phyloP scores from a whole-genome alignment of 92 coral and sea anemone species.

The Heliopora coerulea region DNA sequence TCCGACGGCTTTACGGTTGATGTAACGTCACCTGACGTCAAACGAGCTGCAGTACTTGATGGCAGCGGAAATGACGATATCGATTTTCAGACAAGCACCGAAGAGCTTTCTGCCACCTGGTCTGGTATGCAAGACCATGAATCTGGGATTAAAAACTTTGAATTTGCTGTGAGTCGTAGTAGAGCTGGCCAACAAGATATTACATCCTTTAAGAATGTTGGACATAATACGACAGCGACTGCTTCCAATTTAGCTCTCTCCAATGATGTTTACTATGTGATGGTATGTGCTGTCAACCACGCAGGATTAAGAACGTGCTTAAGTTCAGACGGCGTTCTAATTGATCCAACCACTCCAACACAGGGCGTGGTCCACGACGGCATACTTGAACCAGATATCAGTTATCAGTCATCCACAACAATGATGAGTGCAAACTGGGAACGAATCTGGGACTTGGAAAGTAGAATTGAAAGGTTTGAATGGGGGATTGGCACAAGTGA shows the following conservation, averaged over 20 bases:
- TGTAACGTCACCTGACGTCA: constrained; percentile 69
- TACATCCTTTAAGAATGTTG: constrained; percentile 54
- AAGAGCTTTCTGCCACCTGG: constrained; percentile 78
- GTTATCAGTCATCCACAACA: constrained; percentile 71
- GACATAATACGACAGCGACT: constrained; percentile 69
- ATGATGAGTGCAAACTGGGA: constrained; percentile 94
- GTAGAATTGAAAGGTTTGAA: constrained; percentile 81
- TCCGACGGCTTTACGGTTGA: constrained; percentile 86
- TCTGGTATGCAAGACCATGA: constrained; percentile 77
- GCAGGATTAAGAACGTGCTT: constrained; percentile 72
- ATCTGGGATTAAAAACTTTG: constrained; percentile 70
- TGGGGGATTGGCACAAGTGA: constrained; percentile 79
- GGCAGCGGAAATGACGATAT: constrained; percentile 73
- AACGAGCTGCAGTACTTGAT: constrained; percentile 76
- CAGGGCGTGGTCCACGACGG: constrained; percentile 94
- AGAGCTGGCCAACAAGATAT: constrained; percentile 71
- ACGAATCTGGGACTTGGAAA: constrained; percentile 92
- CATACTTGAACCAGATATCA: constrained; percentile 81
- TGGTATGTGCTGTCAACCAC: constrained; percentile 78
- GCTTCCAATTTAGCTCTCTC: constrained; percentile 58
- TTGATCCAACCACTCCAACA: constrained; percentile 73
- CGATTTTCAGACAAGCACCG: constrained; percentile 70
- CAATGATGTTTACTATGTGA: constrained; percentile 75
- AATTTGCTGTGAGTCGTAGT: constrained; percentile 79
- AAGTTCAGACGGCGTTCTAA: constrained; percentile 88